A percentile compares a stretch with the other conserved stretches of the same genome.
These are phyloP conservation scores for Philypnodon macrostomus DNA, from an alignment of 2,797 vertebrate species.

Conservation along the genomic window DNA sequence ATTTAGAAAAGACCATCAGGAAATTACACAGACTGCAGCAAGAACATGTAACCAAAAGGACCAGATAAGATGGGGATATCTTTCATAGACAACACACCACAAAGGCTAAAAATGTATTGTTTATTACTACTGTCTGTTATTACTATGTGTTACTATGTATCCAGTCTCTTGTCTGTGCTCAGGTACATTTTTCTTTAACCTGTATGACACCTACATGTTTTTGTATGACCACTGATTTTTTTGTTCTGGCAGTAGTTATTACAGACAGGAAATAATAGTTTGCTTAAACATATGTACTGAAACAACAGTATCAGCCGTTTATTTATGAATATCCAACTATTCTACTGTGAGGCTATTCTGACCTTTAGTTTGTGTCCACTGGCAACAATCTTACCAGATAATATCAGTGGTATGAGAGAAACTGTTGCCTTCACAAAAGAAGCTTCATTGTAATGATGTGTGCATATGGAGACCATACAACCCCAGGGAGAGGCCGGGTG, in stretches of 20 bases:
- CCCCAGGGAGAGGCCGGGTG: conserved; percentile 55
- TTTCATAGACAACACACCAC: neutral
- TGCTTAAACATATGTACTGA: too few relatives aligned
- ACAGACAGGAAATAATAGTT: too few relatives aligned
- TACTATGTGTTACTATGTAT: too few relatives aligned
- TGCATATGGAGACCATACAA: conserved; percentile 74
- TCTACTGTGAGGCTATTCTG: conserved; percentile 31
- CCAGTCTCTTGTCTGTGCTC: too few relatives aligned
- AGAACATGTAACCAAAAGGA: conserved; percentile 17
- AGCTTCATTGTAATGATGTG: conserved; percentile 74
- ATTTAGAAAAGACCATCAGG: conserved; percentile 39
- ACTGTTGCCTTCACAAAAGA: conserved; percentile 59
- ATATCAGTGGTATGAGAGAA: conserved; percentile 59
- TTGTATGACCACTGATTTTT: too few relatives aligned
- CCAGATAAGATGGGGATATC: neutral
- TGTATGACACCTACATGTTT: too few relatives aligned
- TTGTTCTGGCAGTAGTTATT: too few relatives aligned
- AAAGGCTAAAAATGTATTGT: neutral
- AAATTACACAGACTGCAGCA: conserved; percentile 27
- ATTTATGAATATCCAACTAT: too few relatives aligned
- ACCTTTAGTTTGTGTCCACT: conserved; percentile 65
- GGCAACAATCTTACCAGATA: conserved; percentile 69
- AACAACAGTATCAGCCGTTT: too few relatives aligned
- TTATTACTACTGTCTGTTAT: too few relatives aligned
- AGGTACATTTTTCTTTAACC: too few relatives aligned